A percentile compares a stretch with the other conserved stretches of the same genome.
phyloP scores from a whole-genome alignment of 2,113 vertebrate species.

The Melanotaenia duboulayi region DNA sequence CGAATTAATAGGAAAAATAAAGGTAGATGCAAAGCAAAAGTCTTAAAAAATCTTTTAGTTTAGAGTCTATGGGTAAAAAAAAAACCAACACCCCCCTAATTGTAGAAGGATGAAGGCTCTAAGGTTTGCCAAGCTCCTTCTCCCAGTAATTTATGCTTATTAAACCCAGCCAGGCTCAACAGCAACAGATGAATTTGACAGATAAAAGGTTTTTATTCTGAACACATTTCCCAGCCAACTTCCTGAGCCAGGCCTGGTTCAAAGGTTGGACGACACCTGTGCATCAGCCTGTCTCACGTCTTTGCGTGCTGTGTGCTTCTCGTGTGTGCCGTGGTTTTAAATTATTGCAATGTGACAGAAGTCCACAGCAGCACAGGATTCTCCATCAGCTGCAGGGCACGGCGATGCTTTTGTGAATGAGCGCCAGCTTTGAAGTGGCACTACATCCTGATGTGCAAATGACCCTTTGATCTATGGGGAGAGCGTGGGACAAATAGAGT shows the following conservation, averaged over 20 bases:
- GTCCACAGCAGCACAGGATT: conserved; percentile 28
- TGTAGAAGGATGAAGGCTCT: conserved; percentile 9
- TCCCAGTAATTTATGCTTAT: conserved; percentile 26
- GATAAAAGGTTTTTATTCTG: conserved; percentile 45
- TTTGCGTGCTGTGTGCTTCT: neutral
- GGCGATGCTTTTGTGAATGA: conserved; percentile 66
- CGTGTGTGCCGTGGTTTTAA: conserved; percentile 29
- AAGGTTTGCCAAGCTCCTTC: conserved; percentile 5
- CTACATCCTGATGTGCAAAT: conserved; percentile 77
- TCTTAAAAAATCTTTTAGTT: too few relatives aligned
- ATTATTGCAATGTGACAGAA: conserved; percentile 40
- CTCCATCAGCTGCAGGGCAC: conserved; percentile 31
- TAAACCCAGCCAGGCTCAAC: conserved; percentile 23
- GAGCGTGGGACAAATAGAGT: conserved; percentile 33
- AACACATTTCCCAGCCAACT: conserved; percentile 19
- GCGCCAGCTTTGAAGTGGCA: conserved; percentile 67
- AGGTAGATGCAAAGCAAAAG: neutral
- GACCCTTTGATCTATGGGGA: conserved; percentile 72
- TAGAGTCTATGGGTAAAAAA: neutral
- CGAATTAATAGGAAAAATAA: neutral
- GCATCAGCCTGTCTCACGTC: conserved; percentile 15
- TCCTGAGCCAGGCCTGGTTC: conserved; percentile 28
- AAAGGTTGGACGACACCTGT: conserved; percentile 54
- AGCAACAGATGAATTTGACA: conserved; percentile 34
- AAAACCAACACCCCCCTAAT: conserved; percentile 4